These are phyloP conservation scores for Lepetodrilus schrolli DNA, from an alignment of 2,888 invertebrate genomes.

Conservation along the genomic window DNA sequence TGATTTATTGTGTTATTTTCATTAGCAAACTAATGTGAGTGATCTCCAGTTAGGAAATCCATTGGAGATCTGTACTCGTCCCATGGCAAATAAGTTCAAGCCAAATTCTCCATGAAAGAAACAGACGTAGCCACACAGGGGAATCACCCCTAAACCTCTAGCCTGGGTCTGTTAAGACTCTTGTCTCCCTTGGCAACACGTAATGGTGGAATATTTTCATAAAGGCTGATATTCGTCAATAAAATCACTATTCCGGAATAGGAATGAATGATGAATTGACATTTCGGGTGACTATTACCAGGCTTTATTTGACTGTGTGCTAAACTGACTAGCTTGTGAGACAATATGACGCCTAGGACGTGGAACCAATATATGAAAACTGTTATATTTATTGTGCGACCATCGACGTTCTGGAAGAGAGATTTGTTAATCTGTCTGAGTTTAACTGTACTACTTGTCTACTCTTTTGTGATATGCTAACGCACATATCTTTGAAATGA, in stretches of 20 bases:
- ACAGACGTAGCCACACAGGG: background rate
- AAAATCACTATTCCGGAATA: slow-evolving; percentile 23
- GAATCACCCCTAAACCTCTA: background rate
- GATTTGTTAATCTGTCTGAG: slow-evolving; percentile 8
- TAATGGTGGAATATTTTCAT: slow-evolving; percentile 1
- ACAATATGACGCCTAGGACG: background rate
- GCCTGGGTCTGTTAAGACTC: background rate
- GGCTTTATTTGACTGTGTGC: slow-evolving; percentile 17
- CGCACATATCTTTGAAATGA: background rate
- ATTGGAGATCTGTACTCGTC: background rate
- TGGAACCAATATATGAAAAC: background rate
- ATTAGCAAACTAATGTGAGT: background rate
- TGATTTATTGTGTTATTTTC: too few species aligned
- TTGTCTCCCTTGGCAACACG: background rate
- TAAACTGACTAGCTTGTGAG: slow-evolving; percentile 4
- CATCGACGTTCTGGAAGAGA: background rate
- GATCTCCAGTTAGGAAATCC: background rate
- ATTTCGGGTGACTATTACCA: background rate
- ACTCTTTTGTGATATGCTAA: background rate
- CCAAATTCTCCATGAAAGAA: background rate
- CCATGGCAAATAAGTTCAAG: background rate
- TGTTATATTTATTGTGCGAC: background rate
- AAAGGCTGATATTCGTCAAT: background rate
- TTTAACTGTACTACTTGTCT: background rate
- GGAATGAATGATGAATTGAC: slow-evolving; percentile 16